A percentile compares a stretch with the other conserved stretches of the same genome.
Conservation (phyloP, 2,113 vertebrate species). For the Fregetta grallaria region DNA sequence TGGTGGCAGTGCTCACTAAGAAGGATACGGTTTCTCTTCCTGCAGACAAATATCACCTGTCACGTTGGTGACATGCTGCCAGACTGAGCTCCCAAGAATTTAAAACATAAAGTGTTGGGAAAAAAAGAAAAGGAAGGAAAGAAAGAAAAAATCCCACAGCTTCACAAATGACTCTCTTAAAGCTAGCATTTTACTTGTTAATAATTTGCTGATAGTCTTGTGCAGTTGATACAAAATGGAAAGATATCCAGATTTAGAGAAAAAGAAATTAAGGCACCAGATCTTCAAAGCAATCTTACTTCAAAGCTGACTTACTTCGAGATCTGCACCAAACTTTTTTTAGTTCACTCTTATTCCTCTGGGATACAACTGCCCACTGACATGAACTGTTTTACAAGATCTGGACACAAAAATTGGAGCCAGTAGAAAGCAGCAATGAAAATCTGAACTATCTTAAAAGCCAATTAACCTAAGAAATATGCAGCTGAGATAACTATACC, state of each 20-base stretch:
- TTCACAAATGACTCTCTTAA: neutral
- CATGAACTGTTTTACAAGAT: neutral
- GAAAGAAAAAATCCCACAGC: neutral
- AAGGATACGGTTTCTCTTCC: neutral
- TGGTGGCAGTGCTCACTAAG: neutral
- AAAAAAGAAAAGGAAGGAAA: neutral
- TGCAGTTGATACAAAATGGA: neutral
- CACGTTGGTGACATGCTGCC: accelerated
- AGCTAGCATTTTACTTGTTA: neutral
- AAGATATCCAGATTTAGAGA: neutral
- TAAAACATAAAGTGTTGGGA: neutral
- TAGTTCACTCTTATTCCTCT: neutral
- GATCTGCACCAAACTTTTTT: neutral
- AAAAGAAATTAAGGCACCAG: neutral
- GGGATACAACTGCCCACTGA: neutral
- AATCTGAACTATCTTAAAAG: neutral
- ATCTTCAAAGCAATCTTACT: neutral
- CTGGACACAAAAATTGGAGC: neutral
- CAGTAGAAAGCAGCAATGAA: neutral
- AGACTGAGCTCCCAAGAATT: neutral
- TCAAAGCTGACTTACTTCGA: neutral
- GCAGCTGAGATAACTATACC: neutral
- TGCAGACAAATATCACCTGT: neutral
- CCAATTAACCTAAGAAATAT: neutral
- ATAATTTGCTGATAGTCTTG: neutral